Conservation (phyloP, 1,140 invertebrate species). For the Brachionus angularis region DNA sequence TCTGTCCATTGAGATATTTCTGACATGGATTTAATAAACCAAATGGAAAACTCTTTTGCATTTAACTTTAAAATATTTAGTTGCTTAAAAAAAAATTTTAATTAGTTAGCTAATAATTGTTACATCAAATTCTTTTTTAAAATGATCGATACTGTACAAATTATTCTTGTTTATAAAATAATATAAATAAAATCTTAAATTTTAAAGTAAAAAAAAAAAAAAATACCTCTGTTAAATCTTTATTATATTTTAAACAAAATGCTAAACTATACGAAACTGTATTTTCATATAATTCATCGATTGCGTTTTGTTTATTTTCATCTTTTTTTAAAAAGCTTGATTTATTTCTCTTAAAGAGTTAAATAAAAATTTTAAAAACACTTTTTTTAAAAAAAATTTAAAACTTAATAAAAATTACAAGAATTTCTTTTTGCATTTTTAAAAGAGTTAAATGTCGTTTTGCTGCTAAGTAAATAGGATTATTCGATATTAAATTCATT, state of each 20-base stretch:
- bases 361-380: neutral
- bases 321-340: neutral
- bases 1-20: constrained; percentile 9
- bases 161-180: too few species aligned
- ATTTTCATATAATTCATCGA: constrained; percentile 2
- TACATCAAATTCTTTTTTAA: constrained; percentile 3
- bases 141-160: constrained; percentile 21
- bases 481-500: constrained; percentile 6
- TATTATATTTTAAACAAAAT: constrained; percentile 15
- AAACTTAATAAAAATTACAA: neutral
- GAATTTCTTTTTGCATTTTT: constrained; percentile 33
- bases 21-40: constrained; percentile 25
- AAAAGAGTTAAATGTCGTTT: neutral
- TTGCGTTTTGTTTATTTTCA: neutral
- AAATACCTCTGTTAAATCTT: neutral
- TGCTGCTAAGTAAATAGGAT: neutral
- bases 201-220: too few species aligned
- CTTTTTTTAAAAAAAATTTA: neutral
- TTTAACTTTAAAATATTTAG: too few species aligned
- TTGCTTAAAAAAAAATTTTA: too few species aligned
- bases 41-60: constrained; percentile 1
- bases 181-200: too few species aligned
- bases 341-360: neutral
- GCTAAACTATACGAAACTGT: neutral
- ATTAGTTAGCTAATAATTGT: too few species aligned